Evolutionary conservation across 2,888 invertebrate genomes (phyloP).

Genomic region (Hemithea aestivaria): DNA sequence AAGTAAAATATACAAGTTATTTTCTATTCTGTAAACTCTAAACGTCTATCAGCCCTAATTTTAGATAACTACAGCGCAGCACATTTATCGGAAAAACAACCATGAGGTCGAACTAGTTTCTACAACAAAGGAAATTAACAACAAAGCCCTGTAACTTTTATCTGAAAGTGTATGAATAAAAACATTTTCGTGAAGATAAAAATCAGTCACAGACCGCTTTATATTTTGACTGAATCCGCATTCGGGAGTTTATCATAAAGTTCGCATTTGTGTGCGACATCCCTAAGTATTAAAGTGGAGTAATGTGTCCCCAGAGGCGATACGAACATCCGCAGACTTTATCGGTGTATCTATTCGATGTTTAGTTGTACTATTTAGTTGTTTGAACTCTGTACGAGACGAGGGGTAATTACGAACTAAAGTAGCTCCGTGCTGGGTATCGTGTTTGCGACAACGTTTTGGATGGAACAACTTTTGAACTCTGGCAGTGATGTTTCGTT

Average conservation of each 20-base stretch:
- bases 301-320: slow-evolving; percentile 50
- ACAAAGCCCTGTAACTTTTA: no score
- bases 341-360: slow-evolving; percentile 42
- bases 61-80: no score
- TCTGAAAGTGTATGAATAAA: background rate
- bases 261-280: slow-evolving; percentile 33
- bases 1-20: no score
- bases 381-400: slow-evolving; percentile 28
- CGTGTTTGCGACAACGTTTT: background rate
- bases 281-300: slow-evolving; percentile 44
- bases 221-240: slow-evolving; percentile 20
- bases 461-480: background rate
- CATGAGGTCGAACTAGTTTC: no score
- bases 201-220: slow-evolving; percentile 10
- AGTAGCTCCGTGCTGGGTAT: slow-evolving; percentile 9
- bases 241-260: slow-evolving; percentile 32
- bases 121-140: no score
- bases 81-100: no score
- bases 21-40: no score
- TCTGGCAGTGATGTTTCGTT: no score
- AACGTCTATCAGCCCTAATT: no score
- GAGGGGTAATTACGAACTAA: slow-evolving; percentile 26
- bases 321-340: slow-evolving; percentile 42
- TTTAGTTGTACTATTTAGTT: slow-evolving; percentile 25
- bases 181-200: background rate